Evolutionary conservation across 2,888 invertebrate species (phyloP).

Genomic region (Dryomyza anilis): DNA sequence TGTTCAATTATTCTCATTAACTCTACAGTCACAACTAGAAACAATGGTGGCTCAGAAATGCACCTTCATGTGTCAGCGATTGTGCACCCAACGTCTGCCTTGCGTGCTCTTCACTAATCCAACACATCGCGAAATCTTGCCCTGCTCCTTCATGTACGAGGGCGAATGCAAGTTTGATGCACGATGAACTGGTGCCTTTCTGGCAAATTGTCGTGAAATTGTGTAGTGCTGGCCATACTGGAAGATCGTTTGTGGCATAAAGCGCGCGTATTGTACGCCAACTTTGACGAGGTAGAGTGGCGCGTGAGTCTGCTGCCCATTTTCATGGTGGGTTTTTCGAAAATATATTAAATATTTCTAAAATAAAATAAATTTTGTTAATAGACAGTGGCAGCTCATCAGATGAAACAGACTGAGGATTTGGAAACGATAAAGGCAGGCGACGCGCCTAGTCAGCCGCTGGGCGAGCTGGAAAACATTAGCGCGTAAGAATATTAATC

Average conservation of each 20-base stretch:
- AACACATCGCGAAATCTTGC: conserved; percentile 84
- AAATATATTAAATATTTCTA: too few relatives aligned
- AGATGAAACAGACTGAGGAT: conserved; percentile 41
- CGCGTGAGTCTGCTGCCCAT: conserved; percentile 65
- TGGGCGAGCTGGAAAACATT: conserved; percentile 85
- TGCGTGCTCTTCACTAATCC: conserved; percentile 87
- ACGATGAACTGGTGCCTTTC: conserved; percentile 76
- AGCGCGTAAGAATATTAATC: neutral
- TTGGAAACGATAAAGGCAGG: conserved; percentile 50
- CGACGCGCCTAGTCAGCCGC: conserved; percentile 61
- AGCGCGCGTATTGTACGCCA: conserved; percentile 55
- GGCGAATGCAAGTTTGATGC: conserved; percentile 80
- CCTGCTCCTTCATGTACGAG: conserved; percentile 83
- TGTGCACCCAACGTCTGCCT: conserved; percentile 65
- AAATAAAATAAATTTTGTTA: conserved; percentile 48
- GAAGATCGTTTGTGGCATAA: conserved; percentile 71
- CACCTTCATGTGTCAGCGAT: conserved; percentile 78
- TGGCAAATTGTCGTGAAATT: conserved; percentile 69
- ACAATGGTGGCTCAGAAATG: conserved; percentile 83
- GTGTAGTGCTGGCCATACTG: conserved; percentile 76
- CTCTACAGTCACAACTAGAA: conserved; percentile 32
- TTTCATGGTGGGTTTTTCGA: conserved; percentile 23
- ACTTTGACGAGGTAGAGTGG: conserved; percentile 61
- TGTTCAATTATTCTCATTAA: too few relatives aligned
- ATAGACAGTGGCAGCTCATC: conserved; percentile 47